A percentile compares a stretch with the other conserved stretches of the same genome.
phyloP scores from a whole-genome alignment of 2,113 vertebrate species.

The Oncorhynchus keta region DNA sequence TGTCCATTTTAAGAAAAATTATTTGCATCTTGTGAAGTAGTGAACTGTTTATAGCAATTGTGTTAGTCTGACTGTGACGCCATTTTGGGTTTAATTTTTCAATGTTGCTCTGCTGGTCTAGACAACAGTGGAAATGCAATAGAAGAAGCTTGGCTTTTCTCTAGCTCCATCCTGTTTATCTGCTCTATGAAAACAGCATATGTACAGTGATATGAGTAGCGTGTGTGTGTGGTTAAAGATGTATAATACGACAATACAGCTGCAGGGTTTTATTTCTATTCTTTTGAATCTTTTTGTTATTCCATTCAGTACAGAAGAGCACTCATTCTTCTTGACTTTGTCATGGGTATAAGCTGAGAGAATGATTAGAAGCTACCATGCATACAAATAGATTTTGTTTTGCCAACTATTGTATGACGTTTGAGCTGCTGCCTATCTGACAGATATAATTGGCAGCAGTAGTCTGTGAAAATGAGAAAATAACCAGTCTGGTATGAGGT shows the following conservation, averaged over 20 bases:
- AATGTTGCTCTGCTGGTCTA: not conserved
- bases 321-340: not conserved
- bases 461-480: not conserved
- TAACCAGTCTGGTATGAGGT: not conserved
- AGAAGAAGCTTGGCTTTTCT: not conserved
- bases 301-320: not conserved
- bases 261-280: not conserved
- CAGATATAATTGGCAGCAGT: not conserved
- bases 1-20: constrained; percentile 7
- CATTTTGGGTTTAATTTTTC: constrained; percentile 9
- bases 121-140: not conserved
- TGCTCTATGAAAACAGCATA: not conserved
- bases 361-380: not conserved
- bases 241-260: not conserved
- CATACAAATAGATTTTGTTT: not conserved
- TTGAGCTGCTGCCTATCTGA: not conserved
- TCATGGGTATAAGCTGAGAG: not conserved
- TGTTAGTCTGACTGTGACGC: not conserved
- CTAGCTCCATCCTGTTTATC: not conserved
- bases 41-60: constrained; percentile 25
- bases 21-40: constrained; percentile 4
- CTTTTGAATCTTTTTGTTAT: not conserved
- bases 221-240: not conserved
- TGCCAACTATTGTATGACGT: not conserved
- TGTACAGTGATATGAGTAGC: not conserved